These are phyloP conservation scores for Podarcis muralis DNA, from an alignment of 2,113 vertebrate genomes.

Conservation along the genomic window DNA sequence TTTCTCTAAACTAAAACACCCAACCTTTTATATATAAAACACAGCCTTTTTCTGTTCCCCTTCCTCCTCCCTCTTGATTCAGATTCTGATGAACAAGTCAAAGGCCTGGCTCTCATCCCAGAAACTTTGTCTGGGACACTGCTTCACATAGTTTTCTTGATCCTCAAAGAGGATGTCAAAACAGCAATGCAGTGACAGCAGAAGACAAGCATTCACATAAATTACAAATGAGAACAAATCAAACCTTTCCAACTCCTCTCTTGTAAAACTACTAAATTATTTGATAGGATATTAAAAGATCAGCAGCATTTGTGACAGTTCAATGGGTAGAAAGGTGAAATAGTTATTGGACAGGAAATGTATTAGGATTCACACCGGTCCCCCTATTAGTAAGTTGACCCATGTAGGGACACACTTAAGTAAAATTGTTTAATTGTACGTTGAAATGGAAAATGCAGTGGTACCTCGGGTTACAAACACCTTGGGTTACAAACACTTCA, in stretches of 20 bases:
- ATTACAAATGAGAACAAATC: constrained; percentile 44
- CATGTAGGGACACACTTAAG: too few relatives aligned
- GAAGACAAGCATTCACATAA: constrained; percentile 31
- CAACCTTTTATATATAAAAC: constrained; percentile 57
- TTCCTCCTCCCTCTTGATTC: constrained; percentile 39
- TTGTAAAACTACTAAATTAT: neutral
- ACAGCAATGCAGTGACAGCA: constrained; percentile 30
- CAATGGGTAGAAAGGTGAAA: neutral
- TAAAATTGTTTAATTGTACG: too few relatives aligned
- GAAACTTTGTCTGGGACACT: constrained; percentile 66
- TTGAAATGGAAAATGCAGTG: too few relatives aligned
- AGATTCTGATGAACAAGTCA: constrained; percentile 44
- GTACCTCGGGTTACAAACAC: too few relatives aligned
- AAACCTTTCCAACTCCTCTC: neutral
- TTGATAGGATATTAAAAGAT: neutral
- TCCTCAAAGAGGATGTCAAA: constrained; percentile 54
- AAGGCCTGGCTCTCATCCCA: constrained; percentile 67
- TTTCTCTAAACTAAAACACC: constrained; percentile 40
- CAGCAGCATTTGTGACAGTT: neutral
- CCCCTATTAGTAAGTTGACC: neutral
- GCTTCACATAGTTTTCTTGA: constrained; percentile 66
- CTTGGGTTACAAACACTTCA: too few relatives aligned
- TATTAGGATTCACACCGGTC: neutral
- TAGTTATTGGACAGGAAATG: neutral
- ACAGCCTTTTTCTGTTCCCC: constrained; percentile 48